Evolutionary conservation across 1,140 invertebrate species (phyloP), one percentile per base, ranked within the genome.

Genomic region (Drosophila kepulauana): DNA sequence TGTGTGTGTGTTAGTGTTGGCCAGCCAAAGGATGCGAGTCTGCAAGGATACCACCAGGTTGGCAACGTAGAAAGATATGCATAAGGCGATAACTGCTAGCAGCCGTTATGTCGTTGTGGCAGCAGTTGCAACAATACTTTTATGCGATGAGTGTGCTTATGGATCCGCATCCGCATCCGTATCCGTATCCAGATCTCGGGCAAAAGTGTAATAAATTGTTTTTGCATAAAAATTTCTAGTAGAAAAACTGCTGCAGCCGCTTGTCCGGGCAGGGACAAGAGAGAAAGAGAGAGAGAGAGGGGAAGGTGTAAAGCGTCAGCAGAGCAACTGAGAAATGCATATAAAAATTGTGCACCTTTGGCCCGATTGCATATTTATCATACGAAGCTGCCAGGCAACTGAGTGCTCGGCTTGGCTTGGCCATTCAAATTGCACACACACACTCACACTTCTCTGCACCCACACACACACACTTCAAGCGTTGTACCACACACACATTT

Each of bases 301-400:
- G 30, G 30, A 8, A 7, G 56, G 15, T 35, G 20, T 11, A 51
- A 28, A 51, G 43, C 51, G 41, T 38, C 16, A 59, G 46, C 43
- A 58, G 48, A 41, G 56, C n/a, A 65, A 65, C 57, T 66, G 46
- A 78, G 68, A 84, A 84, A 84, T 84, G 81, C 81, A 84, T 84
- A 84, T 79, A 84, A 84, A 84, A 79, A 84, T 84, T 72, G 64
- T 79, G 79, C 81, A 84, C 81, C 81, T 84, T 84, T 84, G 81
- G 54, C 81, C 66, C 81, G 81, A 79, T 84, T 79, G 81, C 81
- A 84, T 84, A 84, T 84, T 84, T 84, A 84, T 84, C 81, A 84
- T 84, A 84, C 79, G 76, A 64, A 67, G 81, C 73, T 84, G 81
- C 76, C 81, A 79, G 28, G 63, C 33, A 72, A 69, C 68, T 49